Evolutionary conservation across 2,113 vertebrate species (phyloP).

Genomic region (Petrocephalus microphthalmus): DNA sequence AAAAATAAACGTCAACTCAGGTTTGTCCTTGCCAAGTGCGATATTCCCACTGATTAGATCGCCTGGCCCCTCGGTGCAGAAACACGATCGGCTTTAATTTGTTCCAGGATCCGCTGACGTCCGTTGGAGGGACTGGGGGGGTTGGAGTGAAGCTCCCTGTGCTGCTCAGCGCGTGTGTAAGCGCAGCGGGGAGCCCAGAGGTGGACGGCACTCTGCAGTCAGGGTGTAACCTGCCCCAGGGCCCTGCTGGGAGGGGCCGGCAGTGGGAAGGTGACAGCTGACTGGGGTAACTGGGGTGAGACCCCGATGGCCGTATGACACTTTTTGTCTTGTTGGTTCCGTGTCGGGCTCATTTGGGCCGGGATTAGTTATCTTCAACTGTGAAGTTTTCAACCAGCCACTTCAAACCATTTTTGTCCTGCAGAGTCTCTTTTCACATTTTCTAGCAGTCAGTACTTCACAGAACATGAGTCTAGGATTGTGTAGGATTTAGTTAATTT

Average conservation of each 20-base stretch:
- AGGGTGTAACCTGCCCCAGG: no score
- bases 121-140: not conserved
- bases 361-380: not conserved
- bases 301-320: not conserved
- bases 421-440: not conserved
- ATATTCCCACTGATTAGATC: not conserved
- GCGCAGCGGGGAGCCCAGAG: not conserved
- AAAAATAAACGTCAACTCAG: not conserved
- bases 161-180: not conserved
- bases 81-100: not conserved
- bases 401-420: not conserved
- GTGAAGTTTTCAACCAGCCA: not conserved
- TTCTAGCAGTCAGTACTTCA: not conserved
- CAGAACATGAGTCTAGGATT: not conserved
- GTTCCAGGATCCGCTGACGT: not conserved
- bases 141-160: not conserved
- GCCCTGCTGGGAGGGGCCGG: not conserved
- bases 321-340: not conserved
- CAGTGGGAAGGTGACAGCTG: not conserved
- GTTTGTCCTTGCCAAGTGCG: not conserved
- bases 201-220: not conserved
- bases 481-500: not conserved
- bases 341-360: not conserved
- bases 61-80: not conserved
- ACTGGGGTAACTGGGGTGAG: not conserved